Evolutionary conservation across 92 coral and sea anemone genomes (phyloP).

Genomic region (Paragorgia papillata): DNA sequence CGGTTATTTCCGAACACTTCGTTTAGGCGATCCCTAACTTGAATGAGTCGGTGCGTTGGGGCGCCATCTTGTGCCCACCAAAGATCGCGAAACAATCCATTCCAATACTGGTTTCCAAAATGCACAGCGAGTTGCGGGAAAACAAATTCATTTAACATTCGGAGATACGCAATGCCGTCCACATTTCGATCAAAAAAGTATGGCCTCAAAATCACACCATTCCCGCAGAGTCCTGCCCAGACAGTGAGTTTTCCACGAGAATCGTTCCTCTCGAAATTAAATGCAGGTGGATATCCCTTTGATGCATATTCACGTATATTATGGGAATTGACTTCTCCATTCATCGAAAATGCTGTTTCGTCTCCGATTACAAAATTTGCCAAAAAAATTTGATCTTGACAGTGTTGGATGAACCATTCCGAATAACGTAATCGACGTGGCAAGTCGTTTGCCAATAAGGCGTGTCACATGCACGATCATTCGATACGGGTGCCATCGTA

Average conservation of each 20-base stretch:
- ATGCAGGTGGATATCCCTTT: neutral
- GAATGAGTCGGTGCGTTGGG: conserved; percentile 16
- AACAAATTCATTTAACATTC: conserved; percentile 11
- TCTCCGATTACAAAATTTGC: neutral
- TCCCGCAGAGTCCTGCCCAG: conserved; percentile 31
- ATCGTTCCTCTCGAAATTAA: conserved; percentile 2
- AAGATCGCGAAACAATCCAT: conserved; percentile 5
- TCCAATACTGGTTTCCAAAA: no score
- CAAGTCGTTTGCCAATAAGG: conserved; percentile 6
- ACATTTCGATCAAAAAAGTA: neutral
- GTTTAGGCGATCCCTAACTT: conserved; percentile 17
- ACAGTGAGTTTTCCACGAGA: conserved; percentile 25
- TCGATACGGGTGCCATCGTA: conserved; percentile 10
- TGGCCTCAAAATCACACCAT: conserved; percentile 13
- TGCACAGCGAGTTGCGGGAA: conserved; percentile 8
- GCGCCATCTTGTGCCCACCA: conserved; percentile 28
- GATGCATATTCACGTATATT: conserved; percentile 1
- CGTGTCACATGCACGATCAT: conserved; percentile 25
- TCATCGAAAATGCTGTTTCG: conserved; percentile 19
- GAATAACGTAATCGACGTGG: conserved; percentile 3
- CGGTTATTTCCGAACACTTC: conserved; percentile 14
- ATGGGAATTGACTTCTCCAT: neutral
- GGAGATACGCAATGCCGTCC: conserved; percentile 12
- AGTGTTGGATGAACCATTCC: conserved; percentile 5
- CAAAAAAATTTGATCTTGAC: neutral